Percentiles rank a stretch among this genome's conserved stretches.
Evolutionary conservation across 2,888 invertebrate genomes (phyloP).

Genomic region (Meghimatium bilineatum): DNA sequence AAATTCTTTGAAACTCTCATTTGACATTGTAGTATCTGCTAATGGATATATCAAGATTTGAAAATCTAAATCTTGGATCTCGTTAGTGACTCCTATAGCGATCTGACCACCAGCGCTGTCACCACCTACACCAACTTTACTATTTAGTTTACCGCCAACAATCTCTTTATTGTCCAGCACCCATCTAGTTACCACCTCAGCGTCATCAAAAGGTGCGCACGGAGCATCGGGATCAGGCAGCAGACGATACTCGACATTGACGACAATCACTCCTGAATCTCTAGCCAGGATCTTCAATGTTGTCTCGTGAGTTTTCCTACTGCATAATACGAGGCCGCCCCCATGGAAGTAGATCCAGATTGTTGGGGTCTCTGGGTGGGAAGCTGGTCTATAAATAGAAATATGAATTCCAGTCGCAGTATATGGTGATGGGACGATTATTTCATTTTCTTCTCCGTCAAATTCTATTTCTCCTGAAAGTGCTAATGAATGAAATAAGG

Average conservation of each 20-base stretch:
- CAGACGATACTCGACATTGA: conserved; percentile 30
- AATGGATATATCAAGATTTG: conserved; percentile 27
- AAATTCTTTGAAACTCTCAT: too few species aligned
- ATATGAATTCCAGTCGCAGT: conserved; percentile 24
- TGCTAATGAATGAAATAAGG: too few species aligned
- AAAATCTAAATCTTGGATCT: conserved; percentile 18
- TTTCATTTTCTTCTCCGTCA: too few species aligned
- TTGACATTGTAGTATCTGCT: too few species aligned
- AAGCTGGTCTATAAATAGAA: neutral
- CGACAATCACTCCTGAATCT: neutral
- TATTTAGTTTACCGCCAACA: conserved; percentile 6
- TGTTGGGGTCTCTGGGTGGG: neutral
- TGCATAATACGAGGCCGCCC: neutral
- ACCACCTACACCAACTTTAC: conserved; percentile 34
- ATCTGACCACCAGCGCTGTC: conserved; percentile 36
- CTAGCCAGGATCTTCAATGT: neutral
- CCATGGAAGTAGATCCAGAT: conserved; percentile 28
- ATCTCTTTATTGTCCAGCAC: conserved; percentile 9
- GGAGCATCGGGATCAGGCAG: conserved; percentile 16
- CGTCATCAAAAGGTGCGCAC: conserved; percentile 33
- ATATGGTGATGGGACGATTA: too few species aligned
- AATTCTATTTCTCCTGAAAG: too few species aligned
- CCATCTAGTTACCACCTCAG: neutral
- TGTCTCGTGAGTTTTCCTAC: conserved; percentile 5
- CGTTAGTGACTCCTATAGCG: neutral